Base-by-base conservation (phyloP, 2,113 vertebrate species). In the Ornithorhynchus anatinus region DNA sequence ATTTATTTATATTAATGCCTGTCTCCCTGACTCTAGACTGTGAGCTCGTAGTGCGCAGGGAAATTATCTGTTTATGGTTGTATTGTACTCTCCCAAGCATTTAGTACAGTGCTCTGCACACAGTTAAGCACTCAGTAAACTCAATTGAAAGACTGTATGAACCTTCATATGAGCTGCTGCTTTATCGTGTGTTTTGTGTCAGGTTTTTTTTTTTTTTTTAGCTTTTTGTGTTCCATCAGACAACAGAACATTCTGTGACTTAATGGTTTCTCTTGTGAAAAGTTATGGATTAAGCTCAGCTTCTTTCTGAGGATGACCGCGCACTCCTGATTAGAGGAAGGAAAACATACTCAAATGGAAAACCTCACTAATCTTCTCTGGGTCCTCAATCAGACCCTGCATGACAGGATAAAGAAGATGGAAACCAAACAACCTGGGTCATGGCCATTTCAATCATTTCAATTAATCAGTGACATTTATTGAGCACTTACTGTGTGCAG, bases 321-420 rank as follows among this genome's bases (percentile, higher is more conserved):
- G 84, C 66, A 88, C 86, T 86, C 89, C 84, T 88, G 84, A 90
- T 90, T 88, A 90, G 84, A 90, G 89, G 89, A 92, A 92, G 87
- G 88, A 92, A 92, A 92, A 91, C 87, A 92, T 91, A 93, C 84
- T 89, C 85, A 88, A 85, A 89, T 88, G 87, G 87, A 91, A 93
- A 91, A 92, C 92, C 88, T 89, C 90, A 92, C 81, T 85, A 91
- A 92, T 86, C 88, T 91, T 90, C 91, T 87, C 71, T 59, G 66
- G 86, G 72, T 58, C 68, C 80, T 73, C 82, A 91, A 88, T 74
- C 67, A 42, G 84, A 89, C 85, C 78, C 85, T 85, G 86, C 76
- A 35, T 91, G 84, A 90, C 85, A 91, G 90, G 87, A 86, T 90
- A 90, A 91, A 93, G 87, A 86, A 89, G 79, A 81, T 44, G 76